phyloP scores from a whole-genome alignment of 2,113 vertebrate genomes.

The Pseudorasbora parva region DNA sequence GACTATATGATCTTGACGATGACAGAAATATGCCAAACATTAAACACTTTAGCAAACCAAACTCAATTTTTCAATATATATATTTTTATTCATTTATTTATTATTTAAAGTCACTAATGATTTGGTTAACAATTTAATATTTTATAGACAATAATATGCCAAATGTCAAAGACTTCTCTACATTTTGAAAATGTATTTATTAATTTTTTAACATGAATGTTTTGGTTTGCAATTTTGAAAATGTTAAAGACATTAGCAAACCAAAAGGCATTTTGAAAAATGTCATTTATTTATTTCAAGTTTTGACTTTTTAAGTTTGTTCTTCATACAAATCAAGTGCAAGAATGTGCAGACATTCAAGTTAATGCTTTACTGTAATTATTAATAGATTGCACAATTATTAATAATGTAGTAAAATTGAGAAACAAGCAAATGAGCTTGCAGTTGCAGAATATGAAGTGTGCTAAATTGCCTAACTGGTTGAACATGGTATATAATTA shows the following conservation, averaged over 20 bases:
- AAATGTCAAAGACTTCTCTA: no score
- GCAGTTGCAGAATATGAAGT: not conserved
- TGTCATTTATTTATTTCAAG: not conserved
- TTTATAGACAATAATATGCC: no score
- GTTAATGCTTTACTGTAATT: not conserved
- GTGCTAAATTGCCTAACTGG: slow-evolving; percentile 1
- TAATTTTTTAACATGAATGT: not conserved
- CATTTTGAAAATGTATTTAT: no score
- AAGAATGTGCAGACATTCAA: not conserved
- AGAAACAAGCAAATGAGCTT: not conserved
- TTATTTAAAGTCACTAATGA: not conserved
- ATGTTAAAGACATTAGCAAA: not conserved
- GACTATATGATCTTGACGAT: not conserved
- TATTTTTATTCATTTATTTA: not conserved
- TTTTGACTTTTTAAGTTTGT: not conserved
- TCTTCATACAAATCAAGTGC: not conserved
- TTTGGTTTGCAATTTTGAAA: not conserved
- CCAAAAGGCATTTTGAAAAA: not conserved
- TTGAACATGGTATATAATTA: slow-evolving; percentile 49
- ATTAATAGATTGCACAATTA: not conserved
- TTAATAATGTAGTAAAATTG: not conserved
- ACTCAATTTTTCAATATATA: not conserved
- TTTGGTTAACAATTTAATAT: no score
- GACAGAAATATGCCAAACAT: not conserved
- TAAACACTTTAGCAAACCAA: not conserved